Conservation (phyloP, 2,888 invertebrate species). For the Helobdella robusta region DNA sequence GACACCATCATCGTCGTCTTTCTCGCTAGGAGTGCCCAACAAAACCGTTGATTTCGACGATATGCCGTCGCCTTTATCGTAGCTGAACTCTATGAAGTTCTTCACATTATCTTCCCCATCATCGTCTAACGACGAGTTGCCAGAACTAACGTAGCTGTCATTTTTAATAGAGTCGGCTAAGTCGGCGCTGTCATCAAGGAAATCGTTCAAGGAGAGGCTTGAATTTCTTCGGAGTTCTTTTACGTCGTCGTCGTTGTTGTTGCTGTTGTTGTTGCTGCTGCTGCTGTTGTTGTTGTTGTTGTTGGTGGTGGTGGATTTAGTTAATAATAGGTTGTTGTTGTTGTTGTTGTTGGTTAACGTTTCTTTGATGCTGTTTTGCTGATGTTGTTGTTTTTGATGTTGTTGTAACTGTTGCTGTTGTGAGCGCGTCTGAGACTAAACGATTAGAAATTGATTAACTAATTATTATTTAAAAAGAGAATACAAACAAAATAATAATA, state of each 20-base stretch:
- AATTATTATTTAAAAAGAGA: too few relatives aligned
- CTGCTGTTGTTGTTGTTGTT: not conserved
- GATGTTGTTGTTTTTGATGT: too few relatives aligned
- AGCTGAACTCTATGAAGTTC: not conserved
- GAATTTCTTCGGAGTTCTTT: slow-evolving; percentile 13
- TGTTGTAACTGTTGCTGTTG: too few relatives aligned
- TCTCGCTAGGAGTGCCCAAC: too few relatives aligned
- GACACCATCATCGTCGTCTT: too few relatives aligned
- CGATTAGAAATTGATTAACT: too few relatives aligned
- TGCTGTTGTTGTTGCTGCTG: not conserved
- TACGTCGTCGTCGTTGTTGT: not conserved
- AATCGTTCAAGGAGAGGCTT: slow-evolving; percentile 21
- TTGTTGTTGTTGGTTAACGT: too few relatives aligned
- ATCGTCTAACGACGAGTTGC: not conserved
- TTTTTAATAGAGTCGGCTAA: not conserved
- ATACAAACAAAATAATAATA: too few relatives aligned
- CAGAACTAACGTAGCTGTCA: not conserved
- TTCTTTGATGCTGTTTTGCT: too few relatives aligned
- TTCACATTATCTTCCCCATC: not conserved
- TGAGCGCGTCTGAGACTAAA: too few relatives aligned
- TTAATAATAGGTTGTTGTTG: too few relatives aligned
- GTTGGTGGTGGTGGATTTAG: too few relatives aligned
- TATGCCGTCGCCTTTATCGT: not conserved
- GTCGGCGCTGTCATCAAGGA: slow-evolving; percentile 9
- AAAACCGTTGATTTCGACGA: not conserved